These are phyloP conservation scores for Rhabdophis nuchalis DNA, from an alignment of 2,797 vertebrate species.

Conservation along the genomic window DNA sequence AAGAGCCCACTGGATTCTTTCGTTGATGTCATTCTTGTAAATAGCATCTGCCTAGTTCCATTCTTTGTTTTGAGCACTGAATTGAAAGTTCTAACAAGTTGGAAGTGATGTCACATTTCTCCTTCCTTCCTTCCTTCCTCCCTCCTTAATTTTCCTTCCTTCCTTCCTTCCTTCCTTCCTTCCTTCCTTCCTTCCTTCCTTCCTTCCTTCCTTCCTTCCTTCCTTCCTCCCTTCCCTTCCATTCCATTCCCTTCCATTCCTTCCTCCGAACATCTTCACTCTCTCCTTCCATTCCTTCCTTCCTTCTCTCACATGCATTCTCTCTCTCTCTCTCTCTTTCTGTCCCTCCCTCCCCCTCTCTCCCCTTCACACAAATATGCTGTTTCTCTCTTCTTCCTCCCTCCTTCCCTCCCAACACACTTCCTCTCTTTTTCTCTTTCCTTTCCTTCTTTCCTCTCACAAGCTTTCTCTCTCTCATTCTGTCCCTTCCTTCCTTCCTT, in stretches of 20 bases:
- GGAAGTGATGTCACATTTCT: not conserved
- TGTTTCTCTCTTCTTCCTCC: not conserved
- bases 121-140: not conserved
- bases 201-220: not conserved
- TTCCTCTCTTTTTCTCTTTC: too few relatives aligned
- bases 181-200: not conserved
- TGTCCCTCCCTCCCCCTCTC: too few relatives aligned
- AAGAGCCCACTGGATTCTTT: not conserved
- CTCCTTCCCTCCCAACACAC: not conserved
- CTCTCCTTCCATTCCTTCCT: too few relatives aligned
- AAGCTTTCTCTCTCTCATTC: too few relatives aligned
- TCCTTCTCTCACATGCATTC: too few relatives aligned
- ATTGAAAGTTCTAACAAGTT: not conserved
- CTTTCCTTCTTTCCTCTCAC: too few relatives aligned
- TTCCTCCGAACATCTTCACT: too few relatives aligned
- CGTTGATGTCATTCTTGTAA: not conserved
- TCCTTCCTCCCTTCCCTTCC: too few relatives aligned
- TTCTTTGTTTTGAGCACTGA: not conserved
- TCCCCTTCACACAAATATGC: too few relatives aligned
- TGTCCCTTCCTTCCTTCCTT: too few relatives aligned
- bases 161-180: not conserved
- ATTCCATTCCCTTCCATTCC: rapidly evolving
- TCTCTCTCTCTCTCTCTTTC: not conserved
- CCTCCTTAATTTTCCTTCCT: too few relatives aligned
- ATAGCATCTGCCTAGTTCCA: too few relatives aligned